Base-by-base conservation (phyloP, 2,113 vertebrate species). In the Sander lucioperca region DNA sequence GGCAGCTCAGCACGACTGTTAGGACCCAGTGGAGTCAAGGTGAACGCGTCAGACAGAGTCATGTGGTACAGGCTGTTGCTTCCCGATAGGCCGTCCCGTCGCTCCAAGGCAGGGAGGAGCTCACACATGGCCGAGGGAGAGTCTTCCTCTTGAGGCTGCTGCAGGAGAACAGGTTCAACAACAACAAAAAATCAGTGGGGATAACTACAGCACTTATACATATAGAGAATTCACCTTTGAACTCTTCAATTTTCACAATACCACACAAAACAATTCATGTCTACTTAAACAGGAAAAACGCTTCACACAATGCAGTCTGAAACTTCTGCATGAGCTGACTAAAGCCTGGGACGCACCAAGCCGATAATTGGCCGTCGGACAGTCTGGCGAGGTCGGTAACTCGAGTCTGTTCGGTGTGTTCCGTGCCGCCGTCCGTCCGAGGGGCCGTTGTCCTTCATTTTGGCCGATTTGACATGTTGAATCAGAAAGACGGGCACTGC, bases 1-100 rank as follows among this genome's bases (percentile, higher is more conserved):
- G 96, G 94, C 7, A 66, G 8, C 73, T 97, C 97, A 79, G 95
- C 90, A 21, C 79, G 82, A 93, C 36, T 51, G 95, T 97, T 94
- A 91, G 94, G 92, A 96, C 97, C 86, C 94, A 96, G 82, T 54
- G 95, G 61, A 2, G 80, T 53, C 74, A 83, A 77, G 84, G 57
- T 16, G 19, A 86, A 84, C 1, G 80, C 63, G 33, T 83, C 88
- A 0, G 89, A 82, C 45, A 86, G 62, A 30, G 69, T 27, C 69
- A 80, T 47, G 77, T 77, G 77, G 64, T 80, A 90, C 21, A 93
- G 67, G 71, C 85, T 91, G 74, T 64, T 90, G 57, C 77, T 82
- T 65, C 91, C 93, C 11, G 89, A 91, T 3, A 93, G 74, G 9
- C 91, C 86, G 5, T 92, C 88, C 4, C 65, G 71, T 12, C 93